These are phyloP conservation scores for Drosophila kepulauana DNA, from an alignment of 1,140 invertebrate species.

Conservation along the genomic window DNA sequence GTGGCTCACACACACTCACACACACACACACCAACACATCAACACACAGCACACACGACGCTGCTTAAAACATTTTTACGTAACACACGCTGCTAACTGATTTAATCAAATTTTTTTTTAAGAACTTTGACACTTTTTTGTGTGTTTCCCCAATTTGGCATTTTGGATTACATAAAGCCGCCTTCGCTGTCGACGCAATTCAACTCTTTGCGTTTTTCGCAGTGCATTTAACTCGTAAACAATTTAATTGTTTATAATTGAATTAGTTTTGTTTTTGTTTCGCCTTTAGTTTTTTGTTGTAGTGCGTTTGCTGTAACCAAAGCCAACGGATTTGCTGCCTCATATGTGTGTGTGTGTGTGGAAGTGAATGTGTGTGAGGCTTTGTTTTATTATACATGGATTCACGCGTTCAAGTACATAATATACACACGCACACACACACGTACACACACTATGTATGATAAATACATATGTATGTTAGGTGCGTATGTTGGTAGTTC, in stretches of 20 bases:
- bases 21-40: background rate
- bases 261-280: slow-evolving; percentile 52
- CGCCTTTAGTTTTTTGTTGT: slow-evolving; percentile 6
- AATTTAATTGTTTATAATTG: slow-evolving; percentile 68
- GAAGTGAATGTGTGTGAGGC: background rate
- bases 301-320: background rate
- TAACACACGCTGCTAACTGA: slow-evolving; percentile 62
- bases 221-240: slow-evolving; percentile 17
- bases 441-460: background rate
- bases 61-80: slow-evolving; percentile 60
- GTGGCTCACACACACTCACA: slow-evolving; percentile 24
- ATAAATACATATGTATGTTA: background rate
- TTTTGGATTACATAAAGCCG: slow-evolving; percentile 64
- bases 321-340: background rate
- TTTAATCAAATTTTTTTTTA: slow-evolving; percentile 57
- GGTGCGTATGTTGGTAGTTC: slow-evolving; percentile 24
- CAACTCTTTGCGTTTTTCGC: background rate
- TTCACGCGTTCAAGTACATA: slow-evolving; percentile 14
- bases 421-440: slow-evolving; percentile 13
- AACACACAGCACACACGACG: background rate
- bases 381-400: background rate
- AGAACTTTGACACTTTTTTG: slow-evolving; percentile 44
- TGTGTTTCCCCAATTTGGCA: slow-evolving; percentile 13
- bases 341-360: slow-evolving; percentile 4
- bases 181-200: background rate